These are phyloP conservation scores for Lepilemur ruficaudatus DNA, from an alignment of 2,797 vertebrate genomes.

Conservation along the genomic window DNA sequence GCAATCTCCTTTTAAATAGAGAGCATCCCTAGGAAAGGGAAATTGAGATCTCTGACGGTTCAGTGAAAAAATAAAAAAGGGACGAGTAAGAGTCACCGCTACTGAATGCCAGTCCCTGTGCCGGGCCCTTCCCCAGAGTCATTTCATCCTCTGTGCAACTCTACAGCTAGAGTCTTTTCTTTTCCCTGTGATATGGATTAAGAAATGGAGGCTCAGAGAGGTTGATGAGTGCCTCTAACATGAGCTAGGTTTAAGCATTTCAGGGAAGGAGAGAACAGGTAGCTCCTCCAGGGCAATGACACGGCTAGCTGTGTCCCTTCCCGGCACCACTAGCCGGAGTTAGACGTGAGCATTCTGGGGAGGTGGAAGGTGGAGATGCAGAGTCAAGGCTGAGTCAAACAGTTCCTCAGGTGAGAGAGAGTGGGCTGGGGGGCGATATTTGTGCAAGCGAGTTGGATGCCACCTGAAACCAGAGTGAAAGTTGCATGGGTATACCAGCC, in stretches of 20 bases:
- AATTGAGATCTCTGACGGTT: background rate
- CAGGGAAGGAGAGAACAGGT: background rate
- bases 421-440: background rate
- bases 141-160: background rate
- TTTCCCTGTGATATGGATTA: background rate
- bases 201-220: background rate
- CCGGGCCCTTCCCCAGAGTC: background rate
- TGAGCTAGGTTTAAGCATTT: background rate
- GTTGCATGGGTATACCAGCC: accelerated
- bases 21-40: background rate
- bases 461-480: background rate
- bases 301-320: background rate
- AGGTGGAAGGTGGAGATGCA: background rate
- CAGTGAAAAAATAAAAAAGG: background rate
- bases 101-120: too few species aligned
- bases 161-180: background rate
- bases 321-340: background rate
- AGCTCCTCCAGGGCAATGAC: background rate
- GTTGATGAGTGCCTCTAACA: background rate
- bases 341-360: background rate
- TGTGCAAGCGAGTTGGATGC: accelerated
- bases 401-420: background rate
- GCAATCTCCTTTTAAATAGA: background rate
- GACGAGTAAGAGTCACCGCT: background rate
- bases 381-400: background rate